phyloP scores from a whole-genome alignment of 2,797 vertebrate species.

The Melopsittacus undulatus region DNA sequence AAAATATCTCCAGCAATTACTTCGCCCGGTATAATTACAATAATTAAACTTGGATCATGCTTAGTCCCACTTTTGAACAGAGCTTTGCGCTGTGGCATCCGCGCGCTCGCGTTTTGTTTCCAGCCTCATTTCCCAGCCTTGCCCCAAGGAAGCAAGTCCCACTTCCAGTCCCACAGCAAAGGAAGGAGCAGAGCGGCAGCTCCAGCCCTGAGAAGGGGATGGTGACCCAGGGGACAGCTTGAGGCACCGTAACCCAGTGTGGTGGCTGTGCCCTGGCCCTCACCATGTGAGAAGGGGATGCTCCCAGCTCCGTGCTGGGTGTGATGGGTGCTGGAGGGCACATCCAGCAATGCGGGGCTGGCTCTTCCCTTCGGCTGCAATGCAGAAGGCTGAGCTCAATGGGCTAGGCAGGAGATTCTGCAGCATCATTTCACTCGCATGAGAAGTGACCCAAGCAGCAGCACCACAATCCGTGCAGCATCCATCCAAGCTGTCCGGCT shows the following conservation, averaged over 20 bases:
- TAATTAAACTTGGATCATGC: slow-evolving; percentile 61
- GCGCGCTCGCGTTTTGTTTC: not conserved
- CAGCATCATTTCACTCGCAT: not conserved
- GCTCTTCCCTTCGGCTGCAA: not conserved
- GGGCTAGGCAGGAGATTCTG: not conserved
- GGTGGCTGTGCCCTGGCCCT: not conserved
- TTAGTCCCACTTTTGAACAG: slow-evolving; percentile 53
- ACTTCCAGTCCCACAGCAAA: no score
- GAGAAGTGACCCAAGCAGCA: not conserved
- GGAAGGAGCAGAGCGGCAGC: no score
- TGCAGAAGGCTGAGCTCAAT: not conserved
- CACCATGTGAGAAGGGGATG: rapidly evolving
- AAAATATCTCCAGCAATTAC: slow-evolving; percentile 67
- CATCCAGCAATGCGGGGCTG: rapidly evolving
- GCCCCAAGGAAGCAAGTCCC: no score
- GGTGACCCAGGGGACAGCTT: rapidly evolving
- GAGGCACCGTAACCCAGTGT: not conserved
- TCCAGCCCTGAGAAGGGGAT: not conserved
- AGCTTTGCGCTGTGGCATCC: not conserved
- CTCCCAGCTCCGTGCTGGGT: not conserved
- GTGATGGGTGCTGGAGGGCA: not conserved
- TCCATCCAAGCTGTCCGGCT: not conserved
- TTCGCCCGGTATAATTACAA: slow-evolving; percentile 58
- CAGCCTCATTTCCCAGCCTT: not conserved
- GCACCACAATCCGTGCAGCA: not conserved